phyloP scores from a whole-genome alignment of 2,113 vertebrate genomes.

The Picathartes gymnocephalus region DNA sequence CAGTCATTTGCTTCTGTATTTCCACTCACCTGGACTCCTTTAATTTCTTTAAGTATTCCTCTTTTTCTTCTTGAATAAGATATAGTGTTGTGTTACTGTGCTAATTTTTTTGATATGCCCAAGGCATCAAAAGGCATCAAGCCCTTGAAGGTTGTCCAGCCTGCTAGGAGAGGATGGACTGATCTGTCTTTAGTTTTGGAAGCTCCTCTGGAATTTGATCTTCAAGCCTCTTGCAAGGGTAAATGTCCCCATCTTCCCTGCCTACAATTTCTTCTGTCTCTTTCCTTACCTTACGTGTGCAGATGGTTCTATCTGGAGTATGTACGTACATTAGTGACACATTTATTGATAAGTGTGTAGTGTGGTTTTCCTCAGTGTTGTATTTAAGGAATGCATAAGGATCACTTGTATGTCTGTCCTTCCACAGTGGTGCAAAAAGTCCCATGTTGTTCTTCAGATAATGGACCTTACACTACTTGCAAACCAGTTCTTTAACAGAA shows the following conservation, averaged over 20 bases:
- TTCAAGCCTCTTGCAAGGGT: neutral
- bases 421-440: neutral
- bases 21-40: neutral
- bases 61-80: neutral
- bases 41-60: neutral
- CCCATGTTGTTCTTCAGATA: neutral
- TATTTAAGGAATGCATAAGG: neutral
- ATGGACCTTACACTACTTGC: neutral
- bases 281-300: neutral
- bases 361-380: neutral
- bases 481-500: neutral
- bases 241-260: neutral
- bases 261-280: neutral
- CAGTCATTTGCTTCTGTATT: neutral
- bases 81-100: neutral
- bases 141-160: neutral
- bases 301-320: neutral
- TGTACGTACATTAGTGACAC: neutral
- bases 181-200: neutral
- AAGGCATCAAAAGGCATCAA: too few species aligned
- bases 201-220: neutral
- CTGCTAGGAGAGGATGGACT: neutral
- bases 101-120: neutral
- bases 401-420: neutral
- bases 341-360: neutral